Conservation (phyloP, 2,797 vertebrate genomes). For the Gouania willdenowi region DNA sequence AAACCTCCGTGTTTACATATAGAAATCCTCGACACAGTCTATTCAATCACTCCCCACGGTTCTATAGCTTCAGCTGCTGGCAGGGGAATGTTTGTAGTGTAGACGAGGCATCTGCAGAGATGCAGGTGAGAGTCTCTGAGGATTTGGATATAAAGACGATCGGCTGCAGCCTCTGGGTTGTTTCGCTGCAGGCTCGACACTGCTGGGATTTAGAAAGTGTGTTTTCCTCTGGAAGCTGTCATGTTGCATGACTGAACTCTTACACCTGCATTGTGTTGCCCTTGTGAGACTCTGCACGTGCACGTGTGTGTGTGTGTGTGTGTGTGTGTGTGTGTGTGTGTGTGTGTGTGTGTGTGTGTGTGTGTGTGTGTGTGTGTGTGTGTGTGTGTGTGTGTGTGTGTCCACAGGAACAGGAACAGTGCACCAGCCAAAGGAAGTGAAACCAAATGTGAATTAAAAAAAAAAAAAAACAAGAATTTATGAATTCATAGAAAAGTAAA, state of each 20-base stretch:
- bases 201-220: constrained; percentile 38
- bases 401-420: background rate
- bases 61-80: constrained; percentile 17
- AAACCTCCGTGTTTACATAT: background rate
- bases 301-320: background rate
- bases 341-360: background rate
- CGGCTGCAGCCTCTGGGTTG: constrained; percentile 41
- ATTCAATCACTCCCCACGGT: constrained; percentile 18
- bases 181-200: constrained; percentile 47
- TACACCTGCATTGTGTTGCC: constrained; percentile 19
- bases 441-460: too few species aligned
- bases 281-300: constrained; percentile 15
- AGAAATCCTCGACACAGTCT: constrained; percentile 2
- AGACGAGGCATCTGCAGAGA: constrained; percentile 32
- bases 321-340: background rate
- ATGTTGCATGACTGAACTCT: constrained; percentile 47
- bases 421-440: constrained; percentile 1
- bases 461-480: background rate
- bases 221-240: constrained; percentile 35
- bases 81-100: constrained; percentile 31
- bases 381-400: background rate
- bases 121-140: constrained; percentile 45
- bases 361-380: background rate
- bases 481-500: constrained; percentile 25
- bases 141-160: constrained; percentile 43